These are phyloP conservation scores for Carposina sasakii DNA, from an alignment of 1,140 invertebrate species.

Conservation along the genomic window DNA sequence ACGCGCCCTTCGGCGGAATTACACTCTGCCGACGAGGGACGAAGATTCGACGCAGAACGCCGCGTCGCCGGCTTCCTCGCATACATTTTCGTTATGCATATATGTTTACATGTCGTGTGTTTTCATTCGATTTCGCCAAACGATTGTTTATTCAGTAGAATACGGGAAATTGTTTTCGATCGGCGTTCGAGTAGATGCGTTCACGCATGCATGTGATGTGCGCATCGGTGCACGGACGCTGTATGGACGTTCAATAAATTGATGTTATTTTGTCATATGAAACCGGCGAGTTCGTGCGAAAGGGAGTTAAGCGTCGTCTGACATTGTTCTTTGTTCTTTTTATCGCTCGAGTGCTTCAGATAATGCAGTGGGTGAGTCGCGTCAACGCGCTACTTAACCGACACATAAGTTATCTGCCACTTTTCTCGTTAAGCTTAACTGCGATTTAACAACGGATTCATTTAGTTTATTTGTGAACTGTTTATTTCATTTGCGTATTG, in stretches of 20 bases:
- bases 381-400: constrained; percentile 47
- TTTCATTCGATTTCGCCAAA: constrained; percentile 39
- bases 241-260: constrained; percentile 30
- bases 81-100: constrained; percentile 10
- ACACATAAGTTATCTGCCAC: constrained; percentile 57
- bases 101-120: constrained; percentile 11
- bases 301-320: constrained; percentile 51
- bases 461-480: constrained; percentile 47
- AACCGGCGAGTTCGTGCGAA: constrained; percentile 45
- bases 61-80: constrained; percentile 12
- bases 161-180: constrained; percentile 38
- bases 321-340: constrained; percentile 69
- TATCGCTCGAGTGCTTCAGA: constrained; percentile 63
- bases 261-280: constrained; percentile 47
- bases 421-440: constrained; percentile 60
- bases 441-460: constrained; percentile 39
- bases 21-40: constrained; percentile 35
- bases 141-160: constrained; percentile 33
- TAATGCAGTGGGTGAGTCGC: constrained; percentile 50
- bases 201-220: constrained; percentile 34
- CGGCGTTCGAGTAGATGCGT: constrained; percentile 24
- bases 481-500: constrained; percentile 29
- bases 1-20: constrained; percentile 49
- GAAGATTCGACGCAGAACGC: no score
- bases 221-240: constrained; percentile 25